A percentile compares a stretch with the other conserved stretches of the same genome.
Evolutionary conservation across 23 tunicate genomes (phyloP).

Genomic region (Diplosoma virens): DNA sequence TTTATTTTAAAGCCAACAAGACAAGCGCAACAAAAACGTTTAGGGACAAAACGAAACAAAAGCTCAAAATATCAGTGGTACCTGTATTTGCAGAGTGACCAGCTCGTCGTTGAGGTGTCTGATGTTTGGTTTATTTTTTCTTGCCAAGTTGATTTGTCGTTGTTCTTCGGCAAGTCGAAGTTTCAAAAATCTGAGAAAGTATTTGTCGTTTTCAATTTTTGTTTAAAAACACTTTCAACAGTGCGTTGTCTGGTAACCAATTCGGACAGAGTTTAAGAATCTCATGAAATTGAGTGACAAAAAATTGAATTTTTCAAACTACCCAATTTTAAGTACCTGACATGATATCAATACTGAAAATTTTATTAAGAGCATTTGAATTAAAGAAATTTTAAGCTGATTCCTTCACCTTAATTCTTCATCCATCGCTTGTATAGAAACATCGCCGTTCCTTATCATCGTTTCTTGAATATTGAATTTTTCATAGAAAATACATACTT

Average conservation of each 20-base stretch:
- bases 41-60: not conserved
- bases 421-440: slow-evolving; percentile 68
- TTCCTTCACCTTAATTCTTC: slow-evolving; percentile 92
- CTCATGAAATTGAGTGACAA: too few relatives aligned
- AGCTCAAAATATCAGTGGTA: not conserved
- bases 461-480: slow-evolving; percentile 90
- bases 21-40: not conserved
- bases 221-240: too few relatives aligned
- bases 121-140: slow-evolving; percentile 71
- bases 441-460: slow-evolving; percentile 91
- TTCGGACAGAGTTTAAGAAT: too few relatives aligned
- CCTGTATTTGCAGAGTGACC: slow-evolving; percentile 81
- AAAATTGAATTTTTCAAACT: too few relatives aligned
- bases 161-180: slow-evolving; percentile 74
- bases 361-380: too few relatives aligned
- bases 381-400: not conserved
- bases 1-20: not conserved
- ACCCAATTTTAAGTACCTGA: too few relatives aligned
- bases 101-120: slow-evolving; percentile 80
- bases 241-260: too few relatives aligned
- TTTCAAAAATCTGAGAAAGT: slow-evolving; percentile 52
- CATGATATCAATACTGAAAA: too few relatives aligned
- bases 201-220: too few relatives aligned
- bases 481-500: slow-evolving; percentile 96
- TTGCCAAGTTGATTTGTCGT: slow-evolving; percentile 66